Base-by-base conservation (phyloP, 2,113 vertebrate species). In the Ornithorhynchus anatinus region DNA sequence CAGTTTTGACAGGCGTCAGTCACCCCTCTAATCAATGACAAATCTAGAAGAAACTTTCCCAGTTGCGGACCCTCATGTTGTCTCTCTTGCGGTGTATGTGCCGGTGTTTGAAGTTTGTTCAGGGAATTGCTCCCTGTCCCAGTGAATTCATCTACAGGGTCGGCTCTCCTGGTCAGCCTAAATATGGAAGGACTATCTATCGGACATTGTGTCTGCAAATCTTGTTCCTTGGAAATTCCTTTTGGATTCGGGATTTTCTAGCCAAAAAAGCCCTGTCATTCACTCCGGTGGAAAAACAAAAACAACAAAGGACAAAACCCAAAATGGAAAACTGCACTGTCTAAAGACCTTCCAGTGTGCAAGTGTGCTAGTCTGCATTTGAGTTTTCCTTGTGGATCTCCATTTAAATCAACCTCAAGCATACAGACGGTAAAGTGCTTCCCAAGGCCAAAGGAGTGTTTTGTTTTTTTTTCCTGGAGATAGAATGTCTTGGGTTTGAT, bases 351-450 rank as follows among this genome's bases (percentile, higher is more conserved):
- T 40, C 37, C 6, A n/a, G 31, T 56, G 76, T 38, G 29, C 62
- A 72, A 70, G 69, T 5, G 15, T 48, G 17, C 10, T 48, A 42
- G 8, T 72, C 69, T 57, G 32, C 36, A 59, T 59, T 50, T 37
- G 27, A 23, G 4, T 33, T 75, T 52, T 59, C 33, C 29, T 51
- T 72, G 72, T 50, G 52, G 63, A 23, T 75, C 29, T 43, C n/a
- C 39, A 59, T 79, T 84, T 60, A 72, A 85, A 79, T 22, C 35
- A 65, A 71, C 72, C 67, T 56, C 58, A 80, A 62, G 7, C 47
- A 68, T 72, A 72, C 54, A 57, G 76, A 36, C 60, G 56, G 45
- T 63, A 72, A 81, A 80, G 78, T 29, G 5, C 19, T 8, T 8
- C 23, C 12, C 17, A 2, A 25, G 39, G 60, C 73, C 69, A 58